A percentile compares a stretch with the other conserved stretches of the same genome.
phyloP scores from a whole-genome alignment of 2,888 invertebrate species.

The Coremacera marginata region DNA sequence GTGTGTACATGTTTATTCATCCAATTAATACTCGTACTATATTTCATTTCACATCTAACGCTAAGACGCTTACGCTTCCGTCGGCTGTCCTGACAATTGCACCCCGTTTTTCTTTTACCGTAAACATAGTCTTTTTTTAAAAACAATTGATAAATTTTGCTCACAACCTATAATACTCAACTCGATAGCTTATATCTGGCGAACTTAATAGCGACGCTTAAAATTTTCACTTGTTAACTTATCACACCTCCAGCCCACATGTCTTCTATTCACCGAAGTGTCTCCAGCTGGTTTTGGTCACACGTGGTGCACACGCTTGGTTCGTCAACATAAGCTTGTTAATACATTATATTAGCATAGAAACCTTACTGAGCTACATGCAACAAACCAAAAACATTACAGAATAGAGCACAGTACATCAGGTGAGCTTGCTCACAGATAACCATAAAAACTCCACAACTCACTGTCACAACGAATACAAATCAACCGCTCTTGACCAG shows the following conservation, averaged over 20 bases:
- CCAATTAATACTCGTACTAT: too few species aligned
- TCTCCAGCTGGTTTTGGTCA: conserved; percentile 23
- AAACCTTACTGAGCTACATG: too few species aligned
- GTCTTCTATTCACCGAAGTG: not conserved
- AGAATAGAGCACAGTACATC: not conserved
- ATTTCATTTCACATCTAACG: too few species aligned
- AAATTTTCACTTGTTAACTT: conserved; percentile 25
- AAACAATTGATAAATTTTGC: too few species aligned
- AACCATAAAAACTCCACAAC: not conserved
- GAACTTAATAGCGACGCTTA: not conserved
- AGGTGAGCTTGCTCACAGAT: conserved; percentile 26
- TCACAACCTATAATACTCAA: too few species aligned
- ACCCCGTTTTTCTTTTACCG: too few species aligned
- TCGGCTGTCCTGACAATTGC: too few species aligned
- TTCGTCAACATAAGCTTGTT: not conserved
- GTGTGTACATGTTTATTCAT: too few species aligned
- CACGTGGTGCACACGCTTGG: conserved; percentile 22
- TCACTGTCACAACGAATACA: conserved; percentile 24
- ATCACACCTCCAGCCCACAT: conserved; percentile 18
- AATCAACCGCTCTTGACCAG: conserved; percentile 16
- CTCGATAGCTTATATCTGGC: too few species aligned
- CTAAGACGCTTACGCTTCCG: too few species aligned
- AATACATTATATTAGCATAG: conserved; percentile 27
- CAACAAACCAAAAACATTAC: not conserved
- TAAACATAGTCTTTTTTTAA: too few species aligned